Percentiles rank a stretch among this genome's conserved stretches.
These are phyloP conservation scores for Campylomormyrus tamandua DNA, from an alignment of 2,113 vertebrate genomes.

Conservation along the genomic window DNA sequence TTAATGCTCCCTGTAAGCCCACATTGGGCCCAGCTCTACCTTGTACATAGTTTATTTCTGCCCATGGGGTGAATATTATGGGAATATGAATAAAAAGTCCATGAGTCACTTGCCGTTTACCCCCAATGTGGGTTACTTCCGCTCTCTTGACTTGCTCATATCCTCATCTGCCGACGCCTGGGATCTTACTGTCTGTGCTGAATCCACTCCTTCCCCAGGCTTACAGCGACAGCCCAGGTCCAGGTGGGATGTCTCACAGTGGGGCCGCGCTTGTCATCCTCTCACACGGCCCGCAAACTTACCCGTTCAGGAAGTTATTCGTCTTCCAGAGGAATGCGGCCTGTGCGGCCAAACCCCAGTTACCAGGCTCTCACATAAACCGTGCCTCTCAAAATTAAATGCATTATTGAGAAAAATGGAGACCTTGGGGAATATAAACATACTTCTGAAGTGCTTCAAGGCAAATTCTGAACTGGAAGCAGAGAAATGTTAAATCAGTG, in stretches of 20 bases:
- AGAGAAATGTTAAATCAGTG: slow-evolving; percentile 41
- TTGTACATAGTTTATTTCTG: neutral
- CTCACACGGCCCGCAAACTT: neutral
- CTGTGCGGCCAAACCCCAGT: neutral
- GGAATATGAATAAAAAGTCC: neutral
- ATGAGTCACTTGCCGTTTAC: neutral
- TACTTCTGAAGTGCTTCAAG: neutral
- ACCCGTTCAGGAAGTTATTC: neutral
- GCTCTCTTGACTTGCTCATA: neutral
- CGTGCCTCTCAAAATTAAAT: neutral
- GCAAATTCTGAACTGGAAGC: neutral
- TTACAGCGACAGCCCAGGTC: neutral
- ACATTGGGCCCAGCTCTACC: neutral
- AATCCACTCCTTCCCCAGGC: neutral
- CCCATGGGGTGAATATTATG: neutral
- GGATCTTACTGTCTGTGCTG: neutral
- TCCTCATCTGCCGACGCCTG: neutral
- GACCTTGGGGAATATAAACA: neutral
- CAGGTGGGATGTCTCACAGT: neutral
- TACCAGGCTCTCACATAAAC: neutral
- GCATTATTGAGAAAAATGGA: slow-evolving; percentile 10
- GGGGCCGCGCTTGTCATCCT: no score
- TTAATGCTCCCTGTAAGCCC: neutral
- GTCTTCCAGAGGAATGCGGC: neutral
- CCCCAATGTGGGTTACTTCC: neutral